Percentiles rank a stretch among this genome's conserved stretches.
Conservation (phyloP, 2,113 vertebrate species). For the Tinamus guttatus region DNA sequence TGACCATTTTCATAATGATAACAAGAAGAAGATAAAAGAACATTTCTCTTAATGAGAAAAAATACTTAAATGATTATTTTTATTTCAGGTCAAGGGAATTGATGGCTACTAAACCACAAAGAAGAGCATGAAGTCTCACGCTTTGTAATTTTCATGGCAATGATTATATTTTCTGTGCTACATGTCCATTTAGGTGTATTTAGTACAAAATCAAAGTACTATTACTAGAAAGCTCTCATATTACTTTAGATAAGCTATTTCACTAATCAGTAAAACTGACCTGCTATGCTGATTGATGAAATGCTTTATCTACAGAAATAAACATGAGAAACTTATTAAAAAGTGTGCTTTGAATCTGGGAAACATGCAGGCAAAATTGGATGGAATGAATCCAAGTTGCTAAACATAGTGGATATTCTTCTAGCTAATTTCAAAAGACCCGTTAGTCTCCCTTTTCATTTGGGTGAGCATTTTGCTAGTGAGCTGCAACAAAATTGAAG, state of each 20-base stretch:
- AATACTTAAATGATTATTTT: not conserved
- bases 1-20: not conserved
- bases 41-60: not conserved
- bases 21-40: not conserved
- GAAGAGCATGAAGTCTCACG: not conserved
- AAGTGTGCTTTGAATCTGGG: not conserved
- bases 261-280: not conserved
- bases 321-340: not conserved
- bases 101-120: not conserved
- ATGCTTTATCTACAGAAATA: conserved; percentile 34
- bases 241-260: conserved; percentile 16
- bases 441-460: not conserved
- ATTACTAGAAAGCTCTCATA: not conserved
- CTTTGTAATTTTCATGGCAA: not conserved
- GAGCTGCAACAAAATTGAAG: not conserved
- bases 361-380: not conserved
- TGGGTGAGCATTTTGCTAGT: not conserved
- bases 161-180: not conserved
- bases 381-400: not conserved
- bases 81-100: not conserved
- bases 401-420: not conserved
- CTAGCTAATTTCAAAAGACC: not conserved
- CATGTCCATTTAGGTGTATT: not conserved
- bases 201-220: not conserved
- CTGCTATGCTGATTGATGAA: conserved; percentile 4